Evolutionary conservation across 2,888 invertebrate species (phyloP), one percentile per base, ranked within the genome.

Genomic region (Drosophila dives): DNA sequence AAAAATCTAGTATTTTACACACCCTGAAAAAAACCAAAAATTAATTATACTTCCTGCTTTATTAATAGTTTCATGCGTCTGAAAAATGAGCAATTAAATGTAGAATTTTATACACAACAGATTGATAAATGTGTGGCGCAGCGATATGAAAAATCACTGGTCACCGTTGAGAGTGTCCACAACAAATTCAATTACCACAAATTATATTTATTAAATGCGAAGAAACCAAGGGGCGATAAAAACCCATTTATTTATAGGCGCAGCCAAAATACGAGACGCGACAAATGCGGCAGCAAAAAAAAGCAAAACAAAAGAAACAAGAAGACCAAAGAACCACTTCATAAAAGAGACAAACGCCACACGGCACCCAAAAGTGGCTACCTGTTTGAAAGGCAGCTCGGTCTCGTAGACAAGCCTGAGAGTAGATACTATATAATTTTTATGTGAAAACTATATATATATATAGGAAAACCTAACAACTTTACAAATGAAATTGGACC

Each of bases 171-270:
- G 72, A 70, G 62, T 64, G 72, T 58, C 80, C 55, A 59, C 65
- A 53, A 58, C 59, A 70, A 77, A 72, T 85, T 74, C 86, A 89
- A 83, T 89, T 86, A 86, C 81, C 86, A 87, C 89, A 87, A 86
- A 86, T 89, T 89, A 87, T 76, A 81, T 85, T 72, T 83, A 86
- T 87, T 86, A 87, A 86, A 89, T 81, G 85, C 68, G 74, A 64
- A 72, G 71, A 53, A 64, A 68, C 68, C 63, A 55, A 50, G 51
- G 56, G 59, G 61, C 74, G 89, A 86, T 86, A 89, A 89, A 88
- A 80, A 63, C 63, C 64, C 45, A 83, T 81, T 86, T 86, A 89
- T 89, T 89, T 87, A 86, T 85, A 74, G 83, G 81, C 75, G 70
- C 79, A 81, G 87, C 73, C 81, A 63, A 77, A 83, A 70, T 64